Evolutionary conservation across 2,888 invertebrate genomes (phyloP), one percentile per base, ranked within the genome.

Genomic region (Andrena haemorrhoa): DNA sequence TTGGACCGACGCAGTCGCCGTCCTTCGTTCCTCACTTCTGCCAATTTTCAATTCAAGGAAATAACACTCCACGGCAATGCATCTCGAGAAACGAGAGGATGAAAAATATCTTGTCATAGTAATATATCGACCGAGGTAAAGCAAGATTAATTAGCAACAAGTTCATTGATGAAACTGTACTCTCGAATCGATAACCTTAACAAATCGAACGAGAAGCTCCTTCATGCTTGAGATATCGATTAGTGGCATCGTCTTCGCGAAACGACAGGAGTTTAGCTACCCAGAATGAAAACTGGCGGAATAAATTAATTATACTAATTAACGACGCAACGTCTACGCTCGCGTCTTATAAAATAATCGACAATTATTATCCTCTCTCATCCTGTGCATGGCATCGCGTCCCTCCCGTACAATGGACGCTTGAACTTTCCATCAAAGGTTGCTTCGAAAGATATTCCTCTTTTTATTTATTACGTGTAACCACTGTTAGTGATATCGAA

Each of bases 1-100:
- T 86, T 82, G 86, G 85, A 69, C 69, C 88, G 73, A 82, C 78
- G 79, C 65, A 82, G 83, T 83, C 79, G 75, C 71, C 79, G 74
- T 72, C 68, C 75, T 60, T 72, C 68, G 56, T 82, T 85, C 87
- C 82, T 82, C 69, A 79, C 82, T 75, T 79, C 70, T 49, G n/a
- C 56, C 49, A 61, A 33, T 35, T 65, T 56, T n/a, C 31, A 7
- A 29, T 35, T 29, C 12, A 8, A 4, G 10, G 63, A 26, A 33
- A 63, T 33, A 2, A 6, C 7, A 0, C 16, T 61, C 49, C 61
- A 3, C 49, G 0, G 26, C 1, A 4, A 29, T 35, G 6, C 26
- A 3, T 0, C 12, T 16, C 0, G 33, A 2, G 3, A 23, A 60
- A 47, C 31, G 12, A 31, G 16, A n/a, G 20, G 20, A 8, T 51